Evolutionary conservation across 2,888 invertebrate genomes (phyloP).

Genomic region (Ormyrus pomaceus): DNA sequence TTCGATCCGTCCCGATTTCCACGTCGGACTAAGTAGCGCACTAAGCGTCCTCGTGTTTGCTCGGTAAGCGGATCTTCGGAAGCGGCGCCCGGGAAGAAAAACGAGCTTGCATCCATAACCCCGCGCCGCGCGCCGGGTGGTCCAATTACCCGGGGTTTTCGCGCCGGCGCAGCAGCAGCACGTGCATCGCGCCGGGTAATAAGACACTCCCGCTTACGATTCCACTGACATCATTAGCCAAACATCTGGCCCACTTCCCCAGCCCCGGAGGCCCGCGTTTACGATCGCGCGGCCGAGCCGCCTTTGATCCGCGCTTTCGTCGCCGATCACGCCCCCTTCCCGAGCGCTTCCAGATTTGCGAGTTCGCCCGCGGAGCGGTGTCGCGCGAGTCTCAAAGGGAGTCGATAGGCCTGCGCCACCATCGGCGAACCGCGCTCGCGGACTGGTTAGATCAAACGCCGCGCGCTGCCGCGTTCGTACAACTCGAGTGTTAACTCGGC

Average conservation of each 20-base stretch:
- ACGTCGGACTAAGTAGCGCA: too few species aligned
- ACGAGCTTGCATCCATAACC: constrained; percentile 36
- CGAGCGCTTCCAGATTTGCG: constrained; percentile 39
- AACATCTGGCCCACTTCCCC: constrained; percentile 73
- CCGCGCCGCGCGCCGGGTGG: constrained; percentile 67
- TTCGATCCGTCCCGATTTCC: too few species aligned
- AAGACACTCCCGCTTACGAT: constrained; percentile 73
- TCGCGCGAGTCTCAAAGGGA: background rate
- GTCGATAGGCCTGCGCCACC: too few species aligned
- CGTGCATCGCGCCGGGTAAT: constrained; percentile 71
- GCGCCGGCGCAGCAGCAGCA: constrained; percentile 66
- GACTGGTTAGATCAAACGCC: too few species aligned
- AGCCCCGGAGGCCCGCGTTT: constrained; percentile 46
- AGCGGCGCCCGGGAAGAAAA: constrained; percentile 11
- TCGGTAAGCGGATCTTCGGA: constrained; percentile 50
- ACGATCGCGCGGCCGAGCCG: constrained; percentile 53
- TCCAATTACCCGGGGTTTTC: constrained; percentile 74
- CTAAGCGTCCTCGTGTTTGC: constrained; percentile 52
- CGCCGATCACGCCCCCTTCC: constrained; percentile 30
- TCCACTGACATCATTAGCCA: constrained; percentile 76
- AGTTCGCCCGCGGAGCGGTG: background rate
- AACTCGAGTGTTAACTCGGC: too few species aligned
- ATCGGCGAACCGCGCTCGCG: too few species aligned
- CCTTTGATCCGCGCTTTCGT: constrained; percentile 59
- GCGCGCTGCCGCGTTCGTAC: too few species aligned